Base-by-base conservation (phyloP, 2,113 vertebrate species). In the Nycticebus coucang region DNA sequence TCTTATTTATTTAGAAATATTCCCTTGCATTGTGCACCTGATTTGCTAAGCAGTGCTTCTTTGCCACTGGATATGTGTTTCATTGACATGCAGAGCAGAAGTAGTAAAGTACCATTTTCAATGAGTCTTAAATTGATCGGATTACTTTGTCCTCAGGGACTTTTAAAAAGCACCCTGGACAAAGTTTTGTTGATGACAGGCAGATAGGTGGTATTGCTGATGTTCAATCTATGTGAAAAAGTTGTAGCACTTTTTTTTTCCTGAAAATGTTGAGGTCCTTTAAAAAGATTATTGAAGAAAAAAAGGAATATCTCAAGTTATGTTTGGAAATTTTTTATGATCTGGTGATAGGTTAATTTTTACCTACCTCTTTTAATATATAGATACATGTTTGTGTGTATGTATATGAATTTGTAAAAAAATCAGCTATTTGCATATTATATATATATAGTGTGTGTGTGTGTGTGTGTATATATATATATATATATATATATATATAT, bases 41-140 rank as follows among this genome's bases (percentile, higher is more conserved):
- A 53, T 50, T 77, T 33, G 60, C 45, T 9, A 60, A 50, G 45
- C 10, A 14, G 7, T 7, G 10, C n/a, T 62, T 62, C 57, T 14
- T 50, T 10, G 57, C 13, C 3, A 5, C 17, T 53, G 3, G 50
- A 37, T 7, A 57, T 26, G 10, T 57, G 55, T 74, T 37, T 87
- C 57, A 66, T 35, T 62, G 50, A 64, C 55, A 95, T 1, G n/a
- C 53, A 60, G 17, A 83, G 6, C 22, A 93, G 69, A 94, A 57
- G 10, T 24, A 22, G 3, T 77, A 83, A 89, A 71, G 19, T 80
- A 28, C 22, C 41, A 14, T 68, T 79, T 37, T 78, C 57, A 66
- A 4, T 89, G 81, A 13, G 4, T 69, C 35, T 97, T 80, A 91
- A 96, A 95, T 59, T 92, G 68, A 92, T 92, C 24, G 18, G 72